Evolutionary conservation across 2,113 vertebrate genomes (phyloP), one percentile per base, ranked within the genome.

Genomic region (Apaloderma vittatum): DNA sequence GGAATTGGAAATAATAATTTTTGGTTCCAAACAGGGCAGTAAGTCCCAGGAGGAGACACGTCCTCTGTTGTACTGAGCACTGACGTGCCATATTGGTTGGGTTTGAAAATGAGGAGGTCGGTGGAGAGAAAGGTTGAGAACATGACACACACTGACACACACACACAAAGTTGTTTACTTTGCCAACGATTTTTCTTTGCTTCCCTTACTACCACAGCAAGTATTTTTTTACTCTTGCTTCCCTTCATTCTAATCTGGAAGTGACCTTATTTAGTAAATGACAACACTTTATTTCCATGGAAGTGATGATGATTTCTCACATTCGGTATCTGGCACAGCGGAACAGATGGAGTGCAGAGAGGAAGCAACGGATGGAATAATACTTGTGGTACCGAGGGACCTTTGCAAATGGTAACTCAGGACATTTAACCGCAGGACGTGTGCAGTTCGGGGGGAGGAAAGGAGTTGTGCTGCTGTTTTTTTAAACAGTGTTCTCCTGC

Each of bases 281-380:
- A 62, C 84, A 89, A 15, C 51, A 30, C 46, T 80, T 78, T 32
- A 46, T 78, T 93, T 82, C 75, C 36, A 2, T 65, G 72, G 32
- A 48, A 84, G 86, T 32, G 78, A 40, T 54, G 19, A 11, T 62
- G 81, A 32, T 72, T 83, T 91, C 76, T 91, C 85, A 86, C 58
- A 37, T 54, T 49, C 13, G 0, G 36, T 66, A 32, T 74, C 89
- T 72, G 88, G 62, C 76, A 58, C 46, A 20, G 71, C 67, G 61
- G 51, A 93, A 79, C 93, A 95, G 93, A 91, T 78, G 93, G 91
- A 34, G 49, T 86, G 72, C 54, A 70, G 36, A 61, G 88, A 62
- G 79, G 71, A 78, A 89, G 57, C 18, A n/a, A 37, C 8, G 0
- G 32, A 43, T 62, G 34, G 8, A 86, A 26, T 63, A 32, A 68